Evolutionary conservation across 1,140 invertebrate genomes (phyloP), one percentile per base, ranked within the genome.

Genomic region (Zaprionus ornatus): DNA sequence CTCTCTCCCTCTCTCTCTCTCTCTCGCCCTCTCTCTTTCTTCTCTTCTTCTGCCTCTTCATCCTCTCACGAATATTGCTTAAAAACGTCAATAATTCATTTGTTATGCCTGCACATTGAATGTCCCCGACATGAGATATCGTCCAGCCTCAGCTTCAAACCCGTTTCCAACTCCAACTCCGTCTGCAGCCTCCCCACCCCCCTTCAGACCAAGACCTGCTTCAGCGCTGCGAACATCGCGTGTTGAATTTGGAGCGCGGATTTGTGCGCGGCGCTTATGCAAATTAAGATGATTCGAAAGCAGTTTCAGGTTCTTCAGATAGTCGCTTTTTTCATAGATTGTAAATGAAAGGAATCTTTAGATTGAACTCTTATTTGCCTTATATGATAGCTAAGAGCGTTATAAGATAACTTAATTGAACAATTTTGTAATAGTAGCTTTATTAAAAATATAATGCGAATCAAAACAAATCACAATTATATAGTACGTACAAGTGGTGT

Each of bases 81-180:
- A 90, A 91, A 91, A 92, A 91, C 88, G 91, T 91, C 91, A 92
- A 92, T 92, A 92, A 92, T 92, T 92, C 91, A 92, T 92, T 91
- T 92, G 91, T 92, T 91, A 91, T 92, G 91, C 84, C 91, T 92
- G 91, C 91, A 90, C 91, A 92, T 90, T 90, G 85, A 90, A 90
- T 90, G 85, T 90, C 82, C 56, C 63, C 79, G 56, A 64, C 79
- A 70, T 75, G 82, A 90, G 86, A 90, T 90, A 90, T 85, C 71
- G 78, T 55, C 68, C 59, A 29, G 42, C 35, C n/a, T 29, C 25
- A 17, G 25, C 27, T 60, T 5, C 25, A 25, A 25, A 7, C 32
- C 29, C 27, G 23, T 45, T 19, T 19, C 29, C 64, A 23, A 21
- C 50, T 37, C 52, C 45, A 17, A 12, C 25, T 59, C 65, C 25